Conservation (phyloP, 2,888 invertebrate species). For the Herminia tarsipennalis region DNA sequence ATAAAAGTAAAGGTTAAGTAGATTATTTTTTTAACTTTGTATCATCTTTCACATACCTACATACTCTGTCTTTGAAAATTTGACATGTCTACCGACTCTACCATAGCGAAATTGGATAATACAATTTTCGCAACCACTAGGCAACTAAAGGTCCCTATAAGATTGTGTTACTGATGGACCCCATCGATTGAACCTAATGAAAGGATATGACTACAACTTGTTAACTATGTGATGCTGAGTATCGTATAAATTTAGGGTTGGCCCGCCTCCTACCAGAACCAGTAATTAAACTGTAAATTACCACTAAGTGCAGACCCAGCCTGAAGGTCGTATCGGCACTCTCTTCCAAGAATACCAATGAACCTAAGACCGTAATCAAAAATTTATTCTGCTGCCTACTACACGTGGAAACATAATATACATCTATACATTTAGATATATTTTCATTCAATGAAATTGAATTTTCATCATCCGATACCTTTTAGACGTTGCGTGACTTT, state of each 20-base stretch:
- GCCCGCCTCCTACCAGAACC: constrained; percentile 49
- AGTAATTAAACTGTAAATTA: constrained; percentile 84
- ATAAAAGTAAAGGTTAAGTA: no score
- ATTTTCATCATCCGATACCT: not conserved
- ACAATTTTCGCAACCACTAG: not conserved
- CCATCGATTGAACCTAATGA: constrained; percentile 34
- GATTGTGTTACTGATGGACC: constrained; percentile 10
- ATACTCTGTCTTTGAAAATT: no score
- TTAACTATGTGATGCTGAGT: constrained; percentile 38
- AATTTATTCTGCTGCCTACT: constrained; percentile 57
- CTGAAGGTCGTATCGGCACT: constrained; percentile 74
- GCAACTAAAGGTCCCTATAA: not conserved
- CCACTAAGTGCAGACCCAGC: constrained; percentile 73
- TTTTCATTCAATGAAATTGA: no score
- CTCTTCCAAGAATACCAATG: constrained; percentile 73
- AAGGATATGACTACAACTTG: constrained; percentile 43
- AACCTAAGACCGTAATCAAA: constrained; percentile 68
- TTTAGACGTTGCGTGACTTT: constrained; percentile 1
- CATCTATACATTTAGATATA: no score
- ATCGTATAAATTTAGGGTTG: constrained; percentile 51
- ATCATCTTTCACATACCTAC: no score
- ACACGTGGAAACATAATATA: not conserved
- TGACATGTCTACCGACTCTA: no score
- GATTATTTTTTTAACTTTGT: no score
- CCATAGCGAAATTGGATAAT: not conserved